Conservation (phyloP, 53 echinoderm and acorn worm species). For the Echinarachnius parma region DNA sequence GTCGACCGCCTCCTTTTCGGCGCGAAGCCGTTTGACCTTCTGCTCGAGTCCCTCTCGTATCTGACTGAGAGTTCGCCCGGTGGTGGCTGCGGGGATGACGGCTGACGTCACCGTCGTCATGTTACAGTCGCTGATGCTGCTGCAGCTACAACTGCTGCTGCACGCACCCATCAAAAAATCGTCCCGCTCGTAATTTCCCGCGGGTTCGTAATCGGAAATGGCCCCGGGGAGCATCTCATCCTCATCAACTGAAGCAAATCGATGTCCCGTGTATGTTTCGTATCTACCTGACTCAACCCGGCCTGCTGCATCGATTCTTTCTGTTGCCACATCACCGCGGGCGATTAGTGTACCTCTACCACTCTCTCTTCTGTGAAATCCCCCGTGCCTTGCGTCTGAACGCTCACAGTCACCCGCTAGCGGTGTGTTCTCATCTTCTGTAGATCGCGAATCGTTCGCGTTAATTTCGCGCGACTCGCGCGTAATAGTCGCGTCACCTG, state of each 20-base stretch:
- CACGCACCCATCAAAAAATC: conserved; percentile 37
- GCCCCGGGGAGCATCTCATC: neutral
- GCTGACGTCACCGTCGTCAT: neutral
- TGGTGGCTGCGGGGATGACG: neutral
- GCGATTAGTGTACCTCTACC: too few relatives aligned
- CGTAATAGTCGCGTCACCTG: neutral
- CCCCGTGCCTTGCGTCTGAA: too few relatives aligned
- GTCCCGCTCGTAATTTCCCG: conserved; percentile 12
- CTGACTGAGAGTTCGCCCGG: conserved; percentile 61
- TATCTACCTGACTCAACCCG: neutral
- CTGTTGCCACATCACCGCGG: too few relatives aligned
- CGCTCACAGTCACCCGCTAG: too few relatives aligned
- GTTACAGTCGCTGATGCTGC: conserved; percentile 17
- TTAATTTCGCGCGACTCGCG: conserved; percentile 2
- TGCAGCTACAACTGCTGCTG: conserved; percentile 39
- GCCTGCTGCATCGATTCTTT: too few relatives aligned
- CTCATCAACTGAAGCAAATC: conserved; percentile 24
- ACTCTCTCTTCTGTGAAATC: too few relatives aligned
- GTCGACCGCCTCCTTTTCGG: conserved; percentile 72
- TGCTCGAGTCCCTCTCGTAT: conserved; percentile 80
- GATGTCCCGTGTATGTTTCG: conserved; percentile 8
- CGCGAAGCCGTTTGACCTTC: conserved; percentile 83
- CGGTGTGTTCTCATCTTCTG: neutral
- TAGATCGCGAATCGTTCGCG: conserved; percentile 9
- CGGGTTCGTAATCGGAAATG: conserved; percentile 29